A percentile compares a stretch with the other conserved stretches of the same genome.
Conservation (phyloP, 2,113 vertebrate genomes). For the Hippocampus abdominalis region DNA sequence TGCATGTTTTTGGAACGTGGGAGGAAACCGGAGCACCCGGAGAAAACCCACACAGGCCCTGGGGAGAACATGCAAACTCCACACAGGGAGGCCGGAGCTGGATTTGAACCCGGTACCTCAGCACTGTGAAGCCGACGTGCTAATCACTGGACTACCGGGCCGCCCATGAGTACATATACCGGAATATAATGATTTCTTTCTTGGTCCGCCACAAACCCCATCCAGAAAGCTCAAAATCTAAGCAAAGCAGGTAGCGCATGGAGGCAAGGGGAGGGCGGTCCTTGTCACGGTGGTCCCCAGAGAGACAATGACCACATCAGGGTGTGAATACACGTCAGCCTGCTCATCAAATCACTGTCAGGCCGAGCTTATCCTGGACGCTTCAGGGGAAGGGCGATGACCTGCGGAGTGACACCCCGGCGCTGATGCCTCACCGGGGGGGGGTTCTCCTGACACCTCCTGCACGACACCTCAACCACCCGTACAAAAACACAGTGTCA, state of each 20-base stretch:
- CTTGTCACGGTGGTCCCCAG: not conserved
- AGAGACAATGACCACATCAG: not conserved
- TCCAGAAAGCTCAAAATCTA: not conserved
- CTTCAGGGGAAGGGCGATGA: constrained; percentile 71
- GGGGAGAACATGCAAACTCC: too few species aligned
- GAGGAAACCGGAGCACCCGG: too few species aligned
- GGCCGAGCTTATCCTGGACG: constrained; percentile 79
- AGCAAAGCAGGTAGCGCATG: not conserved
- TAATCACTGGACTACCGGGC: too few species aligned
- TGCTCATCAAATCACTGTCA: constrained; percentile 72
- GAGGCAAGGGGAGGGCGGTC: not conserved
- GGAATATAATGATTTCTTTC: not conserved
- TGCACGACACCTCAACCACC: not conserved
- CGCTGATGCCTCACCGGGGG: constrained; percentile 53
- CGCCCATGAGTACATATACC: not conserved
- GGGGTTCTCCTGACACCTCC: constrained; percentile 43
- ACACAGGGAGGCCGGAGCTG: too few species aligned
- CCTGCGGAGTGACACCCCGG: constrained; percentile 72
- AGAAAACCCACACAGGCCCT: too few species aligned
- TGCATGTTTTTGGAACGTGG: too few species aligned
- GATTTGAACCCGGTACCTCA: too few species aligned
- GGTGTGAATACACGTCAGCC: constrained; percentile 58
- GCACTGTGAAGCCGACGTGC: too few species aligned
- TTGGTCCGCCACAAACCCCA: not conserved
- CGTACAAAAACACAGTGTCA: constrained; percentile 21